Evolutionary conservation across 2,113 vertebrate genomes (phyloP).

Genomic region (Lophotis ruficrista): DNA sequence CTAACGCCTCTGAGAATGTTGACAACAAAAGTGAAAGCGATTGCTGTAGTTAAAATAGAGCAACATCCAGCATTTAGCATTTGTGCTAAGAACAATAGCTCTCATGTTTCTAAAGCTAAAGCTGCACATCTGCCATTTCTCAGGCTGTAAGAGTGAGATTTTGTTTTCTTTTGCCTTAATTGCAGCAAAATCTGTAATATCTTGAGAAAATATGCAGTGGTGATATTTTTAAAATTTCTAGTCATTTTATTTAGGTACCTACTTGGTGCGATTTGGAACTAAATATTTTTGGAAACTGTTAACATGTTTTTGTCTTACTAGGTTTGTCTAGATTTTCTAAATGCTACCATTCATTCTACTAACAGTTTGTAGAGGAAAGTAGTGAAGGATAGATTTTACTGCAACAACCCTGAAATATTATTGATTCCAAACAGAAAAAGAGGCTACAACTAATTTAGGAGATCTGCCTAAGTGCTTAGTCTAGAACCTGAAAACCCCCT

Average conservation of each 20-base stretch:
- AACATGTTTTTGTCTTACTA: neutral
- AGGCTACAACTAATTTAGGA: neutral
- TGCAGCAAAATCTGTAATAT: neutral
- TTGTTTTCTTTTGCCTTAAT: neutral
- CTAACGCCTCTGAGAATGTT: slow-evolving; percentile 2
- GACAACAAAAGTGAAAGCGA: neutral
- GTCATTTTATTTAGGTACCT: neutral
- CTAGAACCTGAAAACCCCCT: neutral
- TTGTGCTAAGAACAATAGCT: neutral
- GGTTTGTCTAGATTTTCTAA: slow-evolving; percentile 24
- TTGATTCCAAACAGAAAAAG: neutral
- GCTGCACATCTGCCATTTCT: neutral
- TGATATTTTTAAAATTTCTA: neutral
- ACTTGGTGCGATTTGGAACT: neutral
- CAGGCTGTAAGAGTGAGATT: neutral
- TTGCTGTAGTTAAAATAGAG: slow-evolving; percentile 19
- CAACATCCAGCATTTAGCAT: neutral
- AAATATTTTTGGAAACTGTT: neutral
- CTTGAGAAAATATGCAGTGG: neutral
- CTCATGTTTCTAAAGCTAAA: neutral
- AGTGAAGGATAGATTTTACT: neutral
- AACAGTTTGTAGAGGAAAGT: neutral
- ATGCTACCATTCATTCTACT: neutral
- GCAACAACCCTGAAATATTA: neutral
- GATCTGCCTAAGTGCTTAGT: neutral